These are phyloP conservation scores for Triplophysa dalaica DNA, from an alignment of 2,113 vertebrate species.

Conservation along the genomic window DNA sequence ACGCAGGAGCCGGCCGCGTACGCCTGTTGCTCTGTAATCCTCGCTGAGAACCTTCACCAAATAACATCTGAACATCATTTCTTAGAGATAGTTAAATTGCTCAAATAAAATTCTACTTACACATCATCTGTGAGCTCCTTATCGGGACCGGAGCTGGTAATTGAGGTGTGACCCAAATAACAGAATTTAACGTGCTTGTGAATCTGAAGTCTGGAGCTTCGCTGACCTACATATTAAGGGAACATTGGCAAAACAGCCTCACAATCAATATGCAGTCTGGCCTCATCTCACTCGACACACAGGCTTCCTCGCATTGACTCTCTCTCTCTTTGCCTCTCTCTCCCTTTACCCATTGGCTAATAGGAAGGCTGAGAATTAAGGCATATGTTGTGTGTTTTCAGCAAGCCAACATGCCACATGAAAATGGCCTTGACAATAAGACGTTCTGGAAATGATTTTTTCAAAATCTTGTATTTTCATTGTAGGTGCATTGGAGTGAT, in stretches of 20 bases:
- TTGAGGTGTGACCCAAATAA: constrained; percentile 78
- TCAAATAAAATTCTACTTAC: constrained; percentile 64
- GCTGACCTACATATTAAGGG: constrained; percentile 73
- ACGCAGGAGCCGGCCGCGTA: constrained; percentile 55
- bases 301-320: background rate
- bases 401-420: constrained; percentile 30
- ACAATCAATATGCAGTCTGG: constrained; percentile 61
- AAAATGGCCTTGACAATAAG: constrained; percentile 33
- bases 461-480: background rate
- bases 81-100: constrained; percentile 64
- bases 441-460: constrained; percentile 3
- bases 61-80: constrained; percentile 61
- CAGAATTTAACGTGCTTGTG: constrained; percentile 66
- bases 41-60: constrained; percentile 51
- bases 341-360: constrained; percentile 29
- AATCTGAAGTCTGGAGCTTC: constrained; percentile 63
- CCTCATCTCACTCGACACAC: constrained; percentile 15
- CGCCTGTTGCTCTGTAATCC: constrained; percentile 59
- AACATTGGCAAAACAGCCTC: constrained; percentile 62
- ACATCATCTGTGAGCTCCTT: constrained; percentile 64
- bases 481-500: background rate
- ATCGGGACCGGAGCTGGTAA: constrained; percentile 58
- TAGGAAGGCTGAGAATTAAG: constrained; percentile 31
- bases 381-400: constrained; percentile 47
- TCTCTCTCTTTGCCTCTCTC: constrained; percentile 5